phyloP scores from a whole-genome alignment of 2,888 invertebrate genomes.

The Coecobrya sp. region DNA sequence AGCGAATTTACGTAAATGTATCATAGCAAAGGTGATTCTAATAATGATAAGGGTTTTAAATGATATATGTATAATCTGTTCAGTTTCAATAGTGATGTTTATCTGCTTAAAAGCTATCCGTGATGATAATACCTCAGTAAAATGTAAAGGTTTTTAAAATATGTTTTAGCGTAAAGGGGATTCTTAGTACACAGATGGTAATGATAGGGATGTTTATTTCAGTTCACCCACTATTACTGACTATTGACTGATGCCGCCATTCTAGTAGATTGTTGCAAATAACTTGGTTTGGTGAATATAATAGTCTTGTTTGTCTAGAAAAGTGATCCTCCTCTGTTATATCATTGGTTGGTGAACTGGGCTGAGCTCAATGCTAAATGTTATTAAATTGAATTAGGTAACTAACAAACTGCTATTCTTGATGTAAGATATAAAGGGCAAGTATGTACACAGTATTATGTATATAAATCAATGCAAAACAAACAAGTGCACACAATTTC shows the following conservation, averaged over 20 bases:
- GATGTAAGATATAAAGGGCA: neutral
- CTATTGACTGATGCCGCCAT: neutral
- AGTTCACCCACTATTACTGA: neutral
- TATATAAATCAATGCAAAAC: neutral
- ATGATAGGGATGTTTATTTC: neutral
- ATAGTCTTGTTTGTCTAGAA: constrained; percentile 43
- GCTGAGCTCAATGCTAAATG: constrained; percentile 8
- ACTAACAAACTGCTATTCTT: neutral
- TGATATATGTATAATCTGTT: neutral
- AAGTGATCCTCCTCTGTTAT: neutral
- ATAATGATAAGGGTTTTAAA: neutral
- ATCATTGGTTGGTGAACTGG: constrained; percentile 30
- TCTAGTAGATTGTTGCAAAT: neutral
- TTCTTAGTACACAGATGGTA: neutral
- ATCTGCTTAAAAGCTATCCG: neutral
- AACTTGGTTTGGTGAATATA: constrained; percentile 32
- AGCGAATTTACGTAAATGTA: constrained; percentile 49
- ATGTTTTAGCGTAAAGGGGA: too few relatives aligned
- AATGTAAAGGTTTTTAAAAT: neutral
- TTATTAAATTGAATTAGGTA: neutral
- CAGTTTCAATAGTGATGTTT: too few relatives aligned
- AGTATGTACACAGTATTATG: too few relatives aligned
- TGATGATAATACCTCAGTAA: neutral
- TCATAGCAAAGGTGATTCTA: constrained; percentile 1
- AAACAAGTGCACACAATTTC: neutral